Evolutionary conservation across 92 coral and sea anemone genomes (phyloP), one percentile per base, ranked within the genome.

Genomic region (Siderastrea siderea): DNA sequence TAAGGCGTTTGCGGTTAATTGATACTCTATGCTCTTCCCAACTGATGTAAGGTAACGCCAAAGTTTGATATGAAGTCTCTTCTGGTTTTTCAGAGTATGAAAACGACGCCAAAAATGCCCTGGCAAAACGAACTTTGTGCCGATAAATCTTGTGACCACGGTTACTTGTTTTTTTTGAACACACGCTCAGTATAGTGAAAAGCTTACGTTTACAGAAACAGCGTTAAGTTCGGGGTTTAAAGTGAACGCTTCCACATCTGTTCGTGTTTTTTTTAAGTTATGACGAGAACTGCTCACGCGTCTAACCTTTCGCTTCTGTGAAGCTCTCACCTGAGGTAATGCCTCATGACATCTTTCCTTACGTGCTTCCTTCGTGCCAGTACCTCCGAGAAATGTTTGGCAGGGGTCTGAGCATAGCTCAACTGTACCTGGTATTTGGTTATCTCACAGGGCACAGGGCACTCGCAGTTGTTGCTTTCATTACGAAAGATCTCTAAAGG

Each of bases 361-460:
- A 97, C 97, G 64, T 97, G 95, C 77, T 96, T 97, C 67, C 96
- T 94, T 69, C 97, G 87, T 63, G 99, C 99, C 76, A 97, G 82
- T 47, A 97, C 99, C 83, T 97, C 99, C 49, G 99, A 94, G 91
- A 97, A 97, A 74, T 97, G 99, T 80, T 97, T 97, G 59, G 99
- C 99, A 1, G 99, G 99, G 64, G 98, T 97, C 75, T 97, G 99
- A 58, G 99, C 99, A 60, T 97, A 97, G 65, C 98, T 95, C 15
- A 97, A 93, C 62, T 97, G 99, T 4, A 93, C 86, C 85, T 95
- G 98, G 75, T 93, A 97, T 85, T 97, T 97, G 75, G 99, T 97
- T 48, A 97, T 97, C 87, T 97, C 98, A 68, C 99, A 97, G 8
- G 99, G 99, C 13, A 97, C 98, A 6, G 99, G 99, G 68, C 99